Conservation (phyloP, 2,888 invertebrate genomes). For the Andrena camellia region DNA sequence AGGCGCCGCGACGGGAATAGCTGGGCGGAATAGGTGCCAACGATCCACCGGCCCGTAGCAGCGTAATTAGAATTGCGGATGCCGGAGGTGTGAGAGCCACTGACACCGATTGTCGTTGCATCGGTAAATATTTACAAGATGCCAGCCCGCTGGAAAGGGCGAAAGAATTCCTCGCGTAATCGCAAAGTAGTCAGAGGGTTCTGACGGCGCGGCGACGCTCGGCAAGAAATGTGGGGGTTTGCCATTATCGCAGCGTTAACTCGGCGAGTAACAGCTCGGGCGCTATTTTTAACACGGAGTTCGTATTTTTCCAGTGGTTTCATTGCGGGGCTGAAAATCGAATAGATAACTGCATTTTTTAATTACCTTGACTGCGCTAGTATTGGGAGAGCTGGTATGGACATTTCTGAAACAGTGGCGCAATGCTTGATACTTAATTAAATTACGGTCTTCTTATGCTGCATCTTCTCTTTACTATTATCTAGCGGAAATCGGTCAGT, state of each 20-base stretch:
- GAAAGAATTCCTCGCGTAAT: background rate
- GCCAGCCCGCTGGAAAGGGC: background rate
- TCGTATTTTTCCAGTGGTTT: background rate
- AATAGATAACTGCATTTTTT: no score
- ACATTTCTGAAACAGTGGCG: no score
- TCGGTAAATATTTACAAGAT: conserved; percentile 17
- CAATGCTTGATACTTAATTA: no score
- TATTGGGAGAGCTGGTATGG: no score
- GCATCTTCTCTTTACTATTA: no score
- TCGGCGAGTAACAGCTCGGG: conserved; percentile 1
- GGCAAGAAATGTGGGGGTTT: no score
- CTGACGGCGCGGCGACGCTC: background rate
- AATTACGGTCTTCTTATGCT: no score
- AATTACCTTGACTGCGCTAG: no score
- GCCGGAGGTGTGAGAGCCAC: conserved; percentile 1
- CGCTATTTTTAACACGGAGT: background rate
- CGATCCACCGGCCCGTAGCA: conserved; percentile 14
- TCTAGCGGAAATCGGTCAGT: no score
- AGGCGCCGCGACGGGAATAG: conserved; percentile 67
- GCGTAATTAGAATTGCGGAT: conserved; percentile 26
- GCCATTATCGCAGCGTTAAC: conserved; percentile 11
- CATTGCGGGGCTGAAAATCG: no score
- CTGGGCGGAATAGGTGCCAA: conserved; percentile 51
- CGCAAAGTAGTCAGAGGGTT: background rate
- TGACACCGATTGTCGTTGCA: conserved; percentile 16